Evolutionary conservation across 2,888 invertebrate species (phyloP).

Genomic region (Apocheima hispidaria): DNA sequence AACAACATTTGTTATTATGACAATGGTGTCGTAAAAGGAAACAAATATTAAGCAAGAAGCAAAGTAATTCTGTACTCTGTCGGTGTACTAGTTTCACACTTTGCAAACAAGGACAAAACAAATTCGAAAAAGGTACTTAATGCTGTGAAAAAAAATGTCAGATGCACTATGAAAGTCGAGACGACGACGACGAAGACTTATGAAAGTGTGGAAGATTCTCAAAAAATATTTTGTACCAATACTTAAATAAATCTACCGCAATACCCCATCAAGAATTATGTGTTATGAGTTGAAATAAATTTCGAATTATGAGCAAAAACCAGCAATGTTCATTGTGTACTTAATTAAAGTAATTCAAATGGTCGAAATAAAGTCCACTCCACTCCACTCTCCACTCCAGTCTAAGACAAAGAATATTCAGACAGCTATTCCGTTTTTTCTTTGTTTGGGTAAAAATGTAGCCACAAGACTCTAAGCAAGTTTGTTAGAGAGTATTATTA

Average conservation of each 20-base stretch:
- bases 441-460: neutral
- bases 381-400: neutral
- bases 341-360: conserved; percentile 25
- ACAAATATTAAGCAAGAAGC: conserved; percentile 2
- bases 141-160: conserved; percentile 19
- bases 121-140: neutral
- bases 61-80: neutral
- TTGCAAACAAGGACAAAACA: neutral
- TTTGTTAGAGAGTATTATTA: neutral
- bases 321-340: neutral
- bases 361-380: conserved; percentile 30
- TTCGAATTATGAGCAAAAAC: neutral
- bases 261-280: neutral
- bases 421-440: neutral
- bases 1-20: conserved; percentile 28
- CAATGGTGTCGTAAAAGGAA: conserved; percentile 22
- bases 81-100: neutral
- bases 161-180: no score
- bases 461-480: neutral
- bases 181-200: no score
- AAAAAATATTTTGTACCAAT: no score
- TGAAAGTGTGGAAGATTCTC: conserved; percentile 2
- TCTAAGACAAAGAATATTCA: neutral
- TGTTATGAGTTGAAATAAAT: neutral
- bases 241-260: neutral